phyloP scores from a whole-genome alignment of 2,113 vertebrate genomes.

The Oryzias javanicus region DNA sequence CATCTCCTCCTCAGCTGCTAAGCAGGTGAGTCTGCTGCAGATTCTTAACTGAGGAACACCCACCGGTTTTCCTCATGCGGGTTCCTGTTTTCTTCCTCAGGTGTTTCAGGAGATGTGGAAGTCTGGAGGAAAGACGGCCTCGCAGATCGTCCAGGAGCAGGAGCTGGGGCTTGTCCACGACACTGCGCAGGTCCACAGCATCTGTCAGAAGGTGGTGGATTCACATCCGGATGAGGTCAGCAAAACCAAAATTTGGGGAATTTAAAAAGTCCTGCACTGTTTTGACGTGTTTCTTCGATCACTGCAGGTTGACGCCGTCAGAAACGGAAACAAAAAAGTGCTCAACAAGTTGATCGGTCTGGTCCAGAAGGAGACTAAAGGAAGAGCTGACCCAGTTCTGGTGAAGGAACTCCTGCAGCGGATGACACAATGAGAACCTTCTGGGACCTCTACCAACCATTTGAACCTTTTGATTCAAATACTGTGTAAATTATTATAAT shows the following conservation, averaged over 20 bases:
- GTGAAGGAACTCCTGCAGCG: slow-evolving; percentile 83
- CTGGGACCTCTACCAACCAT: too few species aligned
- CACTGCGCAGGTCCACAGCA: slow-evolving; percentile 74
- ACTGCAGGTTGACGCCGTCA: slow-evolving; percentile 83
- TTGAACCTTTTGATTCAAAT: too few species aligned
- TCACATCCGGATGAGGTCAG: slow-evolving; percentile 83
- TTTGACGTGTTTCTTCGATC: neutral
- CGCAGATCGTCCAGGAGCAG: slow-evolving; percentile 83
- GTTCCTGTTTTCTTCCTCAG: slow-evolving; percentile 34
- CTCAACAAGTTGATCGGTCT: slow-evolving; percentile 91
- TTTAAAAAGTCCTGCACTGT: neutral
- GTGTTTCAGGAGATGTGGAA: slow-evolving; percentile 85
- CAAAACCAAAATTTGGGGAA: neutral
- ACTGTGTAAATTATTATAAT: too few species aligned
- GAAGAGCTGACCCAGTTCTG: slow-evolving; percentile 80
- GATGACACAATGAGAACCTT: neutral
- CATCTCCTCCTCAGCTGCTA: slow-evolving; percentile 87
- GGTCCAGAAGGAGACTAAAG: slow-evolving; percentile 84
- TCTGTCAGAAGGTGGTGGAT: slow-evolving; percentile 86
- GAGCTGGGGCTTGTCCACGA: slow-evolving; percentile 83
- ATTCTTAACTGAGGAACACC: neutral
- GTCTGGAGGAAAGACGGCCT: slow-evolving; percentile 76
- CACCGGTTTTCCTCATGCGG: slow-evolving; percentile 7
- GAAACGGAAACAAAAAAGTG: slow-evolving; percentile 84
- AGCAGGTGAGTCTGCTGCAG: slow-evolving; percentile 77